Percentiles rank a stretch among this genome's conserved stretches.
These are phyloP conservation scores for Arge pagana DNA, from an alignment of 2,888 invertebrate species.

Conservation along the genomic window DNA sequence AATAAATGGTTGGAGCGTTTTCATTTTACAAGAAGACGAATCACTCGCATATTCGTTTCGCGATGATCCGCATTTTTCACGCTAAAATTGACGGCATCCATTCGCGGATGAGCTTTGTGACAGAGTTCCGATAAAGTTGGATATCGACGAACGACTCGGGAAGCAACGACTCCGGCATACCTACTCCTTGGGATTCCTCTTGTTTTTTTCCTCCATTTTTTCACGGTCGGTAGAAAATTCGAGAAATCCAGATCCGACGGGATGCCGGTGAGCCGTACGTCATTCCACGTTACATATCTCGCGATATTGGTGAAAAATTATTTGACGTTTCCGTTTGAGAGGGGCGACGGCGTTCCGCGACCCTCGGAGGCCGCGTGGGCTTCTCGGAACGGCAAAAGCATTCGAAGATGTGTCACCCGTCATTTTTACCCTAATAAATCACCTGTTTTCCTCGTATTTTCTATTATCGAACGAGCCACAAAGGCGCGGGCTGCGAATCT, in stretches of 20 bases:
- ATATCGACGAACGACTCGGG: too few relatives aligned
- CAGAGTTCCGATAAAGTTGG: too few relatives aligned
- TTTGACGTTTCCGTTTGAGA: slow-evolving; percentile 16
- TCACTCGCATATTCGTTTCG: too few relatives aligned
- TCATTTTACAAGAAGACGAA: too few relatives aligned
- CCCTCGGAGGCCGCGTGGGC: neutral
- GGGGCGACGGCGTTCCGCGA: neutral
- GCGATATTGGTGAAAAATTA: slow-evolving; percentile 18
- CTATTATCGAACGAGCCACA: neutral
- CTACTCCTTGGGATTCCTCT: too few relatives aligned
- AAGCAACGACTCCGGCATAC: too few relatives aligned
- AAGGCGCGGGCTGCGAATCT: neutral
- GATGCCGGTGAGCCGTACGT: neutral
- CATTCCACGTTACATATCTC: neutral
- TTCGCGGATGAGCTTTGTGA: too few relatives aligned
- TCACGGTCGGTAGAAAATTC: slow-evolving; percentile 14
- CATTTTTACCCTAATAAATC: slow-evolving; percentile 14
- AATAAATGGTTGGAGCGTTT: too few relatives aligned
- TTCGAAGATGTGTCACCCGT: slow-evolving; percentile 8
- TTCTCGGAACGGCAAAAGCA: slow-evolving; percentile 2
- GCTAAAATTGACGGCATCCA: too few relatives aligned
- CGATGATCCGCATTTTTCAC: too few relatives aligned
- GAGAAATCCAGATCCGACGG: slow-evolving; percentile 1
- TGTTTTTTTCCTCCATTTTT: too few relatives aligned
- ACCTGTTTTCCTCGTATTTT: neutral